Percentiles rank a stretch among this genome's conserved stretches.
Evolutionary conservation across 1,140 invertebrate genomes (phyloP).

Genomic region (Asobara japonica): DNA sequence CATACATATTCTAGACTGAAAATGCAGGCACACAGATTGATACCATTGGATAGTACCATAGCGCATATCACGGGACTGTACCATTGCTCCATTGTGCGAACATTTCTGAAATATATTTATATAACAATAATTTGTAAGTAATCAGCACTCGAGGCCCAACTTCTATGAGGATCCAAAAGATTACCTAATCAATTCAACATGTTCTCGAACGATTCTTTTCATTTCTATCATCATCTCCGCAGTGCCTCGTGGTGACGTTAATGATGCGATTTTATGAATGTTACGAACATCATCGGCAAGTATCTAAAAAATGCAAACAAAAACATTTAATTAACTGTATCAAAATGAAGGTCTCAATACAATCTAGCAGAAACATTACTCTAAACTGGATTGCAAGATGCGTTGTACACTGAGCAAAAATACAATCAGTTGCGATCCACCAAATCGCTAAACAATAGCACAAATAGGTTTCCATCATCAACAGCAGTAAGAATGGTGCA

Average conservation of each 20-base stretch:
- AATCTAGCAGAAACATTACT: neutral
- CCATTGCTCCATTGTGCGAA: neutral
- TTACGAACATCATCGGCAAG: neutral
- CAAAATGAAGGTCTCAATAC: neutral
- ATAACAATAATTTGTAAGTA: neutral
- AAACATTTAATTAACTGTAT: neutral
- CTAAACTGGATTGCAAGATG: neutral
- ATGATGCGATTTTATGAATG: neutral
- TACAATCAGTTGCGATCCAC: neutral
- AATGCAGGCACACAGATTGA: neutral
- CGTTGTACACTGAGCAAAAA: neutral
- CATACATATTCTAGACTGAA: neutral
- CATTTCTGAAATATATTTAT: constrained; percentile 1
- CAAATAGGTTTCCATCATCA: neutral
- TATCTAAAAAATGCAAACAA: neutral
- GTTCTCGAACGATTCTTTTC: neutral
- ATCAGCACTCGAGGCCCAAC: neutral
- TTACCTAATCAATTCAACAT: neutral
- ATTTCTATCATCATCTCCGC: neutral
- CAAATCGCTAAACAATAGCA: neutral
- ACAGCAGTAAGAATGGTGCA: neutral
- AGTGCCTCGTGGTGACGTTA: neutral
- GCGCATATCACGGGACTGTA: neutral
- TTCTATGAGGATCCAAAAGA: neutral
- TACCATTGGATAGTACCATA: neutral